Conservation (phyloP, 2,888 invertebrate genomes). For the Cataglyphis livida region DNA sequence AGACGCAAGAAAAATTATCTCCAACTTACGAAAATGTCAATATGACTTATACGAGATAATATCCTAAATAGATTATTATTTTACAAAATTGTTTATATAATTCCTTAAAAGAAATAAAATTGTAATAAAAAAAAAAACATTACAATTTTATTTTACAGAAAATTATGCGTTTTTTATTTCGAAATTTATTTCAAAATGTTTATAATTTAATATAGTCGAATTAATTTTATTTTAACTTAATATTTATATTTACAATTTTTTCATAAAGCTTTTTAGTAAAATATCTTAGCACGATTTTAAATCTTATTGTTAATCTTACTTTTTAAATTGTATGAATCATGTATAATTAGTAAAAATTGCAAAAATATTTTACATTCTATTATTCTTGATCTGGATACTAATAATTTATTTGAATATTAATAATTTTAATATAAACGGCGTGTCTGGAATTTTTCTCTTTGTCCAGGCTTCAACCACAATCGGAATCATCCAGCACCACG, state of each 20-base stretch:
- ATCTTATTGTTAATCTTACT: background rate
- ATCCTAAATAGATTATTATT: background rate
- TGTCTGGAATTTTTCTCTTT: slow-evolving; percentile 14
- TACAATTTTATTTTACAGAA: no score
- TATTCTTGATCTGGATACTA: background rate
- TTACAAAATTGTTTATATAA: background rate
- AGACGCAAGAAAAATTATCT: background rate
- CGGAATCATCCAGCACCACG: slow-evolving; percentile 81
- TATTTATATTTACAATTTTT: slow-evolving; percentile 8
- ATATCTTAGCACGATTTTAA: background rate
- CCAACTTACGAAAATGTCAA: background rate
- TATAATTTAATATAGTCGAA: no score
- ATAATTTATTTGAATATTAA: background rate
- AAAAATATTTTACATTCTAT: background rate
- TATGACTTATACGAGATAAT: background rate
- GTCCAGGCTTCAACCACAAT: slow-evolving; percentile 83
- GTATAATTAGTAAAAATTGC: background rate
- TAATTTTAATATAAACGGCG: slow-evolving; percentile 18
- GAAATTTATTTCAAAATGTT: no score
- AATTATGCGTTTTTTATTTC: no score
- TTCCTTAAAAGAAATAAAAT: background rate
- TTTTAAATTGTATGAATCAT: background rate
- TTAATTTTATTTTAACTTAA: background rate
- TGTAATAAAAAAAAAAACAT: no score
- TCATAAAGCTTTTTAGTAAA: background rate